Conservation (phyloP, 2,113 vertebrate species). For the Sinocyclocheilus anshuiensis region DNA sequence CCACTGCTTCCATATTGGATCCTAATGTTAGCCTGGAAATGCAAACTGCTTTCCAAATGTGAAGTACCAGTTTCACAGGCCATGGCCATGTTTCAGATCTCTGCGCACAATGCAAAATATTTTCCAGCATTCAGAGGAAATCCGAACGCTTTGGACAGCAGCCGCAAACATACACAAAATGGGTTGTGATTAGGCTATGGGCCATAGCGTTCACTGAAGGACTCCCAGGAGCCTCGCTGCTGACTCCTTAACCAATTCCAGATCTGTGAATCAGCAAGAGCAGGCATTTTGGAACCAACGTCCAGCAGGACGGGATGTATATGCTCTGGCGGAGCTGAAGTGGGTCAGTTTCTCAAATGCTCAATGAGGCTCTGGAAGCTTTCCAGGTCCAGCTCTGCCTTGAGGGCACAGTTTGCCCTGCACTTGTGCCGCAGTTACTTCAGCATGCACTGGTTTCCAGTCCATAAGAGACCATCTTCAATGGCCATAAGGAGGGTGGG, state of each 20-base stretch:
- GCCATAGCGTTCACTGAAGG: conserved; percentile 28
- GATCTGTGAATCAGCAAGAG: conserved; percentile 53
- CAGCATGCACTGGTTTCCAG: conserved; percentile 33
- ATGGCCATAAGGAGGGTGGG: conserved; percentile 19
- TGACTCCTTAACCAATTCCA: conserved; percentile 40
- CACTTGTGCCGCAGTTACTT: conserved; percentile 35
- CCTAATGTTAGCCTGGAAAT: not conserved
- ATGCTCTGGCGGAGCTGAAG: conserved; percentile 35
- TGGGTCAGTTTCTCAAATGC: conserved; percentile 51
- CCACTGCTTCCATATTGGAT: not conserved
- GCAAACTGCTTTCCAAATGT: not conserved
- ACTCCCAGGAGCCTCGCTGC: conserved; percentile 40
- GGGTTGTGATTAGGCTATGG: not conserved
- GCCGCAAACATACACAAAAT: conserved; percentile 9
- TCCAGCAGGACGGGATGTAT: conserved; percentile 37
- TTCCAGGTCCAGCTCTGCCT: conserved; percentile 43
- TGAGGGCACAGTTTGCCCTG: conserved; percentile 9
- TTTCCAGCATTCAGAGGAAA: not conserved
- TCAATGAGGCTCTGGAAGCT: conserved; percentile 46
- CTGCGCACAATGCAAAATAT: not conserved
- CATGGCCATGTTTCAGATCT: not conserved
- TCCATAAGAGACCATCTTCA: conserved; percentile 30
- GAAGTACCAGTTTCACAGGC: not conserved
- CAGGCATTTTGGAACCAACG: conserved; percentile 39
- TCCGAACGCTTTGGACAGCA: not conserved